phyloP scores from a whole-genome alignment of 1,140 invertebrate species.

The Oryctes rhinoceros region DNA sequence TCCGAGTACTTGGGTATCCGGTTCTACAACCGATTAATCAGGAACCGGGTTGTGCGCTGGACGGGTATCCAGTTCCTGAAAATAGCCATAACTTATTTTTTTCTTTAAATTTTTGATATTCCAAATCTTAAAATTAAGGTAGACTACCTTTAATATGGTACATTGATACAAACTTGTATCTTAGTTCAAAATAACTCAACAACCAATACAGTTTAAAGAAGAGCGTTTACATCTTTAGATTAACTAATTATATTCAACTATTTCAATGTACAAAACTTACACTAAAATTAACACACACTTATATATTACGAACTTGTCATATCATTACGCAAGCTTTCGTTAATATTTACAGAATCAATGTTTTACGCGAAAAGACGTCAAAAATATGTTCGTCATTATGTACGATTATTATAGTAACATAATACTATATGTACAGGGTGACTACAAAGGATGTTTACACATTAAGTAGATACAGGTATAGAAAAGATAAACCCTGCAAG shows the following conservation, averaged over 20 bases:
- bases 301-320: background rate
- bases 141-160: too few species aligned
- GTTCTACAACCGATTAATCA: too few species aligned
- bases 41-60: too few species aligned
- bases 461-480: conserved; percentile 9
- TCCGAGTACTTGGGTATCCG: too few species aligned
- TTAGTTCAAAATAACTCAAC: too few species aligned
- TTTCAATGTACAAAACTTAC: background rate
- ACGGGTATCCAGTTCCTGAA: too few species aligned
- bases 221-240: background rate
- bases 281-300: background rate
- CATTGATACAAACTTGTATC: too few species aligned
- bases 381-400: background rate
- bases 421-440: conserved; percentile 35
- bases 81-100: too few species aligned
- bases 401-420: conserved; percentile 23
- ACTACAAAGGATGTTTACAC: background rate
- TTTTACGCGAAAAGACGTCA: background rate
- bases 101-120: too few species aligned
- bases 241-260: background rate
- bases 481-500: background rate
- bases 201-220: background rate
- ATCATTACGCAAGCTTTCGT: background rate
- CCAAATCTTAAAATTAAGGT: too few species aligned
- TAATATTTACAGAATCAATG: background rate